Evolutionary conservation across 2,113 vertebrate genomes (phyloP).

Genomic region (Protobothrops mucrosquamatus): DNA sequence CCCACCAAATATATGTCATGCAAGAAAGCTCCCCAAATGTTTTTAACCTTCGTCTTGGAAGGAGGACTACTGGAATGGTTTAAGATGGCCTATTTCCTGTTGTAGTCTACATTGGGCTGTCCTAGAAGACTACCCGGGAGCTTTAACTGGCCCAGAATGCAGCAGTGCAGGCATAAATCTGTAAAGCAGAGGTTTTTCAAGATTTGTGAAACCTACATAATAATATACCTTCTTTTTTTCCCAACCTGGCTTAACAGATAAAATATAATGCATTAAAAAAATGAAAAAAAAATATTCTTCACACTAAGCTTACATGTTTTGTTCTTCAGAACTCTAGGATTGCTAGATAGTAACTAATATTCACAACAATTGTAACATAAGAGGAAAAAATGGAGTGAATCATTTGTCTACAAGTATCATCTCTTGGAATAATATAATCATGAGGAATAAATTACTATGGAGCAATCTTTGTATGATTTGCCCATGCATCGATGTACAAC

Average conservation of each 20-base stretch:
- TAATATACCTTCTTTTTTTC: neutral
- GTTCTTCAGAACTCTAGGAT: neutral
- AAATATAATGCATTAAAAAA: neutral
- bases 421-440: neutral
- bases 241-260: neutral
- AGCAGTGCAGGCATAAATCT: neutral
- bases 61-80: neutral
- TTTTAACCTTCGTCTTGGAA: neutral
- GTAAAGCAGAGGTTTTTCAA: neutral
- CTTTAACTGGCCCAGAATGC: neutral
- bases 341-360: neutral
- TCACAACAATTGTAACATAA: neutral
- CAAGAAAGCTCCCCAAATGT: neutral
- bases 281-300: neutral
- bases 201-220: neutral
- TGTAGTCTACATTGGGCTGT: neutral
- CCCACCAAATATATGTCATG: neutral
- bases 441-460: neutral
- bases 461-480: neutral
- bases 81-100: neutral
- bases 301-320: neutral
- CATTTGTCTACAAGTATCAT: neutral
- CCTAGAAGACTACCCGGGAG: neutral
- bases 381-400: neutral
- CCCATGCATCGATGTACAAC: neutral